Conservation (phyloP, 2,797 vertebrate species). For the Meriones psammophilus region DNA sequence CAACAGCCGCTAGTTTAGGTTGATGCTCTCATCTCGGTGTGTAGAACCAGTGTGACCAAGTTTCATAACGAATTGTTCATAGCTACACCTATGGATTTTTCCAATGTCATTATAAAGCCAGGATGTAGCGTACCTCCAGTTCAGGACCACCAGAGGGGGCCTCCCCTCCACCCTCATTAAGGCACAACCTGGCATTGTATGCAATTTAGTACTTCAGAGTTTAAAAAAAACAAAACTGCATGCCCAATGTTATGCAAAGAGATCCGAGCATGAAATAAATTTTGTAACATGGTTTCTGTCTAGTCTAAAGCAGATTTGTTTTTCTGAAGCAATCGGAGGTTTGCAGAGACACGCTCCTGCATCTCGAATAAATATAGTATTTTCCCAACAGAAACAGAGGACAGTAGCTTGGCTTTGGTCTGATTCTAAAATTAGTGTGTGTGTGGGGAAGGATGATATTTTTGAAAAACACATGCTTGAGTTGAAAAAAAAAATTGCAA, state of each 20-base stretch:
- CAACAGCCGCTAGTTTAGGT: conserved; percentile 88
- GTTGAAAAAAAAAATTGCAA: conserved; percentile 73
- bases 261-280: conserved; percentile 99
- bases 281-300: conserved; percentile 95
- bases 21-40: conserved; percentile 93
- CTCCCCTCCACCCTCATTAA: conserved; percentile 88
- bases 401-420: conserved; percentile 90
- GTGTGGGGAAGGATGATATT: conserved; percentile 79
- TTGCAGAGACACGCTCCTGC: conserved; percentile 89
- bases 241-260: conserved; percentile 99
- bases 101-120: conserved; percentile 90
- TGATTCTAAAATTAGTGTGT: conserved; percentile 88
- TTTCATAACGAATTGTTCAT: conserved; percentile 91
- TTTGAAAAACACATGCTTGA: conserved; percentile 83
- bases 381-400: conserved; percentile 89
- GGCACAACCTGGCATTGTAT: conserved; percentile 90
- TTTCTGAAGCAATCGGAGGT: conserved; percentile 88
- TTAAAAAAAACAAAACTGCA: conserved; percentile 92
- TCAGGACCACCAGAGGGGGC: conserved; percentile 88
- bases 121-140: conserved; percentile 87
- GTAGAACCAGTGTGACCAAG: conserved; percentile 92
- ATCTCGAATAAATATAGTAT: conserved; percentile 89
- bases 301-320: conserved; percentile 91
- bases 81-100: conserved; percentile 90
- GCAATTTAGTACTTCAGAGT: conserved; percentile 95